Evolutionary conservation across 1,140 invertebrate species (phyloP).

Genomic region (Drosophila ananassae): DNA sequence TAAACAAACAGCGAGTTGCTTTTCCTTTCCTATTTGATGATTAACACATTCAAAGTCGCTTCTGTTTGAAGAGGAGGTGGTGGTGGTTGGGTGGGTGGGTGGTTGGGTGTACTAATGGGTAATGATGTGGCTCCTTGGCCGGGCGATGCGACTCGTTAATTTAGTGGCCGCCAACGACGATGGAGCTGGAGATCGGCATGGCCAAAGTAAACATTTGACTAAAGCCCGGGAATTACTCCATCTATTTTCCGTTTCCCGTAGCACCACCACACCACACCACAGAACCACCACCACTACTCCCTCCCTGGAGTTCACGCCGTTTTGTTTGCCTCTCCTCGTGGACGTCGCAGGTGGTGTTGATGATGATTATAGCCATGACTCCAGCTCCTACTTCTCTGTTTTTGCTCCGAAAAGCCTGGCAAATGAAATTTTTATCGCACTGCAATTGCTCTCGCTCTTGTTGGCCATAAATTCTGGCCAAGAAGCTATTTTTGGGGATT

Average conservation of each 20-base stretch:
- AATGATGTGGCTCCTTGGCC: constrained; percentile 51
- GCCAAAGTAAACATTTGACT: constrained; percentile 72
- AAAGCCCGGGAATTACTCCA: constrained; percentile 25
- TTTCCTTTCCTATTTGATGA: constrained; percentile 52
- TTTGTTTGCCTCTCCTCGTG: constrained; percentile 51
- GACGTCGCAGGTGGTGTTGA: constrained; percentile 64
- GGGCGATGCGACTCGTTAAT: constrained; percentile 59
- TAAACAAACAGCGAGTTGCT: constrained; percentile 43
- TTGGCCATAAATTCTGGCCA: constrained; percentile 55
- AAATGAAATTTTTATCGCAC: constrained; percentile 77
- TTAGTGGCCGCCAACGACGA: constrained; percentile 64
- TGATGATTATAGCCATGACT: constrained; percentile 60
- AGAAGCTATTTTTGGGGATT: constrained; percentile 57
- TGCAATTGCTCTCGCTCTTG: constrained; percentile 68
- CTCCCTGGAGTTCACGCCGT: constrained; percentile 43
- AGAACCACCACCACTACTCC: no score
- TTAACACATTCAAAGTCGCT: constrained; percentile 67
- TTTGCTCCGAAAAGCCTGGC: constrained; percentile 45
- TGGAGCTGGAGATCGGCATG: constrained; percentile 33
- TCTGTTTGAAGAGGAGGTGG: not conserved
- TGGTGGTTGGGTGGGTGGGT: not conserved
- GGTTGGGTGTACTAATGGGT: constrained; percentile 34
- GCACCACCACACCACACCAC: no score
- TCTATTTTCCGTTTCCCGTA: not conserved
- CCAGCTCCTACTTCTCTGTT: constrained; percentile 20